phyloP scores from a whole-genome alignment of 2,797 vertebrate species.

The Phrynocephalus forsythii region DNA sequence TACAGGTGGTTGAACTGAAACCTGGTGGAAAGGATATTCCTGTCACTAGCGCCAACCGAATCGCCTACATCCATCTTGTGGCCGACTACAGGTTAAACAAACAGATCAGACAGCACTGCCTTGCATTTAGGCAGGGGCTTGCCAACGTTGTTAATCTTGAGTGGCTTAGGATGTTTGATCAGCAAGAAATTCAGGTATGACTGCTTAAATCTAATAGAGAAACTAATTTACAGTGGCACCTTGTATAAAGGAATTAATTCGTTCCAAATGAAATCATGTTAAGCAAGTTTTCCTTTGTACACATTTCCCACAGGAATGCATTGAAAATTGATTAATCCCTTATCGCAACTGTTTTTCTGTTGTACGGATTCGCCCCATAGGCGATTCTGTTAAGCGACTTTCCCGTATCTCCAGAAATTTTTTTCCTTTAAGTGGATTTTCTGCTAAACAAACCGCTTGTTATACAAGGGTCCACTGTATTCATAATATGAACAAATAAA shows the following conservation, averaged over 20 bases:
- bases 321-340: no score
- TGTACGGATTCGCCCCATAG: no score
- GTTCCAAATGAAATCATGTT: no score
- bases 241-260: no score
- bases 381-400: no score
- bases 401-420: no score
- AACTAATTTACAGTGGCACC: not conserved
- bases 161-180: conserved; percentile 99
- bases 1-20: conserved; percentile 95
- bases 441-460: no score
- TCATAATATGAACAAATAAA: not conserved
- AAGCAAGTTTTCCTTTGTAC: no score
- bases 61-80: conserved; percentile 95
- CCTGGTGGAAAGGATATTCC: conserved; percentile 93
- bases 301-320: no score
- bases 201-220: not conserved
- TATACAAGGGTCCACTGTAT: not conserved
- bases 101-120: conserved; percentile 93
- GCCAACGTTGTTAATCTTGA: conserved; percentile 96
- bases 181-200: conserved; percentile 96
- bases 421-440: no score
- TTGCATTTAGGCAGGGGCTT: conserved; percentile 94
- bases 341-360: no score
- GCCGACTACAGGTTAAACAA: conserved; percentile 96
- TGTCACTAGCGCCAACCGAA: conserved; percentile 94